These are phyloP conservation scores for Sclerurus mexicanus DNA, from an alignment of 2,113 vertebrate genomes.

Conservation along the genomic window DNA sequence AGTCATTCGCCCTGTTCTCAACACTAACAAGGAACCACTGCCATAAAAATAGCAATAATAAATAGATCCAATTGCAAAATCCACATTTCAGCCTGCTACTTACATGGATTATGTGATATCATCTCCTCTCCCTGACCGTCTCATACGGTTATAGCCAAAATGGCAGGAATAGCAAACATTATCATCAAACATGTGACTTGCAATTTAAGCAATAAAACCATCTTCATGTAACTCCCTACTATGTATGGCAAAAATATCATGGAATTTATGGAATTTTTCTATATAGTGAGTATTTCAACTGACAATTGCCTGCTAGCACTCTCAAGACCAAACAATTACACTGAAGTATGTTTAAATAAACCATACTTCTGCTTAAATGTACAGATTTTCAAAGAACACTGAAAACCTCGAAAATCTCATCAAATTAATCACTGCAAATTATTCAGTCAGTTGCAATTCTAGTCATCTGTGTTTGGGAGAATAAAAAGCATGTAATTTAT, in stretches of 20 bases:
- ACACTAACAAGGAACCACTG: neutral
- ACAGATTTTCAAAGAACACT: neutral
- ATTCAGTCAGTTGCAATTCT: neutral
- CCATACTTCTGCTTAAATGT: neutral
- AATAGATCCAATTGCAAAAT: neutral
- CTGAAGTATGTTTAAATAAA: neutral
- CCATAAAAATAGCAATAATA: neutral
- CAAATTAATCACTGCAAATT: constrained; percentile 21
- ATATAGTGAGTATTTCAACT: neutral
- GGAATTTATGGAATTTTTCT: neutral
- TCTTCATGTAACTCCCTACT: neutral
- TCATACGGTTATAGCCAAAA: neutral
- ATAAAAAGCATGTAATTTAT: constrained; percentile 27
- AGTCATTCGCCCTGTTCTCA: neutral
- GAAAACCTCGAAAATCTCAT: neutral
- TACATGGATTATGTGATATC: neutral
- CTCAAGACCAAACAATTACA: neutral
- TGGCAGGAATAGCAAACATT: neutral
- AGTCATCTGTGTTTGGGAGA: neutral
- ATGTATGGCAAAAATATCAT: neutral
- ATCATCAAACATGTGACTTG: neutral
- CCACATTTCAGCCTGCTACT: neutral
- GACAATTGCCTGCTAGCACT: neutral
- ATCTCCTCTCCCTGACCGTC: neutral
- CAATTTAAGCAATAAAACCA: neutral